These are phyloP conservation scores for Agrochola litura DNA, from an alignment of 2,888 invertebrate genomes.

Conservation along the genomic window DNA sequence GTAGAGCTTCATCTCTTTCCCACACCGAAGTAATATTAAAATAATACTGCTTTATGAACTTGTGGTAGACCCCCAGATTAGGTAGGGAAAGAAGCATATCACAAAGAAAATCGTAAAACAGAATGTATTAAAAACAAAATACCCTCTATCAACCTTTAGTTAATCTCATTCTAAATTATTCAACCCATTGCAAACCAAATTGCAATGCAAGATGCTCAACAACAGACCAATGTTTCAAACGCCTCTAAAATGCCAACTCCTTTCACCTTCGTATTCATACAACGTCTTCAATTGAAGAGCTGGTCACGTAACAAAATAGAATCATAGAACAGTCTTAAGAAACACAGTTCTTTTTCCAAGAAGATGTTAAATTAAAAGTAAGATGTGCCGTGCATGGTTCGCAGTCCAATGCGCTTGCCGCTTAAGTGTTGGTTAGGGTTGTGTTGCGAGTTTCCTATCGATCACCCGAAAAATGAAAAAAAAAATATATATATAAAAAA, in stretches of 20 bases:
- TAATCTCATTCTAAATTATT: constrained; percentile 8
- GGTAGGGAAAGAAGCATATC: not conserved
- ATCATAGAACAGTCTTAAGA: constrained; percentile 14
- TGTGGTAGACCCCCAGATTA: no score
- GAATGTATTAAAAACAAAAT: not conserved
- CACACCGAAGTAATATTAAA: no score
- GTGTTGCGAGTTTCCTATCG: no score
- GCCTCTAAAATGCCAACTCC: constrained; percentile 17
- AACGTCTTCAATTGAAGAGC: constrained; percentile 11
- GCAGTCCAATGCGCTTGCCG: no score
- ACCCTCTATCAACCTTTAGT: not conserved
- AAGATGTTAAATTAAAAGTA: not conserved
- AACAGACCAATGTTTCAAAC: constrained; percentile 26
- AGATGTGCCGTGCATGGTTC: no score
- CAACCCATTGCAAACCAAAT: constrained; percentile 7
- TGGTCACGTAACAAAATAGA: constrained; percentile 35
- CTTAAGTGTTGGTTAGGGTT: no score
- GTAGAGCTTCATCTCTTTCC: no score
- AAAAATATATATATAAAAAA: no score
- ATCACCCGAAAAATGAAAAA: no score
- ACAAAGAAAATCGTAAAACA: not conserved
- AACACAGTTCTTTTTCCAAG: not conserved
- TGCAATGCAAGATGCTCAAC: constrained; percentile 17
- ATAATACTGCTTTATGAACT: no score
- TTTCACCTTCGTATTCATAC: constrained; percentile 41